These are phyloP conservation scores for Sciurus niger DNA, from an alignment of 2,113 vertebrate genomes.

Conservation along the genomic window DNA sequence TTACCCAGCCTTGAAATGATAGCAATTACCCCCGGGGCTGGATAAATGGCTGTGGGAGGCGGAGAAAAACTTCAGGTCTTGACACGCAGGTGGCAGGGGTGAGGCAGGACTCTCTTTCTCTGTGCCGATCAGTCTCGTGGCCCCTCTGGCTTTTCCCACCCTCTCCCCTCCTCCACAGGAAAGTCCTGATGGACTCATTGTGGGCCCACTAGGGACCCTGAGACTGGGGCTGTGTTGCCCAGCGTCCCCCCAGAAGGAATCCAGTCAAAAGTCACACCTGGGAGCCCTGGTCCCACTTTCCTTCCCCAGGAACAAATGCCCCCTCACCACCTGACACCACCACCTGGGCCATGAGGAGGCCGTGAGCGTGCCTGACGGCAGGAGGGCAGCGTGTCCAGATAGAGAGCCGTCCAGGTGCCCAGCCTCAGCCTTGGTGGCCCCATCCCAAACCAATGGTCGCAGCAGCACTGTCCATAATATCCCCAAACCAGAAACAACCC, in stretches of 20 bases:
- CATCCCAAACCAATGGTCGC: background rate
- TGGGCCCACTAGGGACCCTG: background rate
- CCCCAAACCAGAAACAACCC: background rate
- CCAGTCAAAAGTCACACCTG: too few species aligned
- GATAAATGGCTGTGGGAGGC: slow-evolving; percentile 28
- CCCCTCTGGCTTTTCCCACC: background rate
- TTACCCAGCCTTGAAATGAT: slow-evolving; percentile 65
- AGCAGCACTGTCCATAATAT: background rate
- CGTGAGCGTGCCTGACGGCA: accelerated
- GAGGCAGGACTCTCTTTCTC: accelerated
- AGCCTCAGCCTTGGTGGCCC: background rate
- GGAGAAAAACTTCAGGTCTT: background rate
- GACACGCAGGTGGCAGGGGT: background rate
- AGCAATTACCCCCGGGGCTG: slow-evolving; percentile 25
- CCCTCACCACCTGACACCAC: accelerated
- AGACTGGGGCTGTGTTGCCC: background rate
- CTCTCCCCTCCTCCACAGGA: background rate
- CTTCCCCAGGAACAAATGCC: background rate
- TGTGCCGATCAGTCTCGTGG: background rate
- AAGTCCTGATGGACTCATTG: too few species aligned
- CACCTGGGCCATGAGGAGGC: background rate
- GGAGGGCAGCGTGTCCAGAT: background rate
- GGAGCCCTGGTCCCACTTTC: background rate
- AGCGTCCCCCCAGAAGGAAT: background rate
- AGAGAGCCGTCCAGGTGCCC: background rate